Evolutionary conservation across 1,140 invertebrate species (phyloP), one percentile per base, ranked within the genome.

Genomic region (Ptiloglossa arizonensis): DNA sequence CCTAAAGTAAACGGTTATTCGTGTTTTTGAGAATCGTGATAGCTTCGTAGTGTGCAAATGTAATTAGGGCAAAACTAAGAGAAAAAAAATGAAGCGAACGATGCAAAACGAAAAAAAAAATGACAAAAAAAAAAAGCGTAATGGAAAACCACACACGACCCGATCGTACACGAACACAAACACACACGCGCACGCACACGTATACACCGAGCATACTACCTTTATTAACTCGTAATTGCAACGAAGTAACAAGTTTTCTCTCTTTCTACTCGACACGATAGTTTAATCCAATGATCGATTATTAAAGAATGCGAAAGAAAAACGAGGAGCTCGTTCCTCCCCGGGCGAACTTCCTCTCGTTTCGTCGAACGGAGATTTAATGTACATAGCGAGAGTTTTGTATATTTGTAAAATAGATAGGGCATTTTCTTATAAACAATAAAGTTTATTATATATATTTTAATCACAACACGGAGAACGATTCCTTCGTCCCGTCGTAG

Each of bases 381-480:
- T 86, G 84, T 86, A 86, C 52, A 86, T 86, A 86, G 83, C 75
- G 44, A 86, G 80, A 85, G 74, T 82, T 86, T 86, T 86, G 84
- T 86, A 86, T 86, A 86, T 85, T 86, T 86, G 84, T 86, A 86
- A 85, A 57, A 86, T 86, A 86, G 83, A 86, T 86, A 86, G 84
- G 82, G 78, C 84, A 86, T 86, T 86, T 86, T 86, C 82, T 86
- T 86, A 86, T 84, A 85, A 85, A 86, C 84, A 86, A 86, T 86
- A 86, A 86, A 86, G 84, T 86, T 86, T 85, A 85, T 86, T 86
- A 86, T 86, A 86, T 86, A 86, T 86, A 86, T 86, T 86, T 86
- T 86, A 86, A 86, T 85, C 84, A 86, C 75, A 82, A 86, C 50
- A 54, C 41, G 67, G 59, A 63, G 50, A 66, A 75, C 32, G 24